phyloP scores from a whole-genome alignment of 2,797 vertebrate species.

The Zalophus californianus region DNA sequence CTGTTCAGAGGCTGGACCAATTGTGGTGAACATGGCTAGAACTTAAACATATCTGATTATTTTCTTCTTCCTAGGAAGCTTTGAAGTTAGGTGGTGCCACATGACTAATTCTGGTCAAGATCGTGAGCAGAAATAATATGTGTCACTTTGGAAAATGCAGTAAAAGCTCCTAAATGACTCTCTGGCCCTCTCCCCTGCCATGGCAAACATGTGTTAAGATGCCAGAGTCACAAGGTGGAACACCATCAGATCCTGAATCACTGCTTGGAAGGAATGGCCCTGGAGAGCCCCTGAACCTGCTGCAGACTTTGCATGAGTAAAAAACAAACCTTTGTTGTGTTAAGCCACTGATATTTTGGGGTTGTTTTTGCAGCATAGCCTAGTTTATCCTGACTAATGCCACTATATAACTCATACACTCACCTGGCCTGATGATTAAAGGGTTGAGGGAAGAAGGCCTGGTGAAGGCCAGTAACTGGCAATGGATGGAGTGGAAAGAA shows the following conservation, averaged over 20 bases:
- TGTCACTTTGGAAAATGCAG: neutral
- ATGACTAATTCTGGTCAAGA: neutral
- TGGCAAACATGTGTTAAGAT: neutral
- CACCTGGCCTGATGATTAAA: neutral
- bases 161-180: neutral
- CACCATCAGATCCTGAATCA: neutral
- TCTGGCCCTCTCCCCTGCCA: neutral
- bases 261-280: neutral
- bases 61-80: neutral
- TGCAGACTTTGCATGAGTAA: neutral
- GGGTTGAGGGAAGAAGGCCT: neutral
- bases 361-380: neutral
- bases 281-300: neutral
- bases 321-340: conserved; percentile 1
- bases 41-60: neutral
- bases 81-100: neutral
- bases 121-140: neutral
- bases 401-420: neutral
- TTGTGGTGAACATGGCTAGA: neutral
- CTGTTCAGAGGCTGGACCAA: neutral
- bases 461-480: neutral
- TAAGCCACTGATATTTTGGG: neutral
- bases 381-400: neutral
- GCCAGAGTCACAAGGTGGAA: neutral
- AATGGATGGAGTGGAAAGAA: neutral